Evolutionary conservation across 2,888 invertebrate genomes (phyloP), one percentile per base, ranked within the genome.

Genomic region (Stenichneumon culpator): DNA sequence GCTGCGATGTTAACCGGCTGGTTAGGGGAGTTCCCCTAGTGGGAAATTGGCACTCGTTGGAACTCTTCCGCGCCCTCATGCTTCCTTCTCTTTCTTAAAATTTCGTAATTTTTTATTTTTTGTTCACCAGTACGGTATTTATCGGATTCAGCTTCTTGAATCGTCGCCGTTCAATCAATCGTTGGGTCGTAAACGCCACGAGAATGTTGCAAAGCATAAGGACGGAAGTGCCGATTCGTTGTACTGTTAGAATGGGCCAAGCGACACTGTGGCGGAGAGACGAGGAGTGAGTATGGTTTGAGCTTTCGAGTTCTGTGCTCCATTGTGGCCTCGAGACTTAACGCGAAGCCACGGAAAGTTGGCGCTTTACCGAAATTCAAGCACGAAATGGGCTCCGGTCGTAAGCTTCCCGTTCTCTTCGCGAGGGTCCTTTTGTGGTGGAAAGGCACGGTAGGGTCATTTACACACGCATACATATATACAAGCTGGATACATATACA

Each of bases 291-390:
- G 54, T 22, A 54, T 36, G n/a, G 52, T 36, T 69, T 52, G 72
- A 54, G 28, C 16, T 57, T 22, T 11, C 54, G 22, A 67, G 44
- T 52, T 52, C 14, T 32, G 22, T 50, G 75, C 6, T 36, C 67
- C 54, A 68, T 77, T 65, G 28, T 50, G n/a, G 47, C 19, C 65
- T 32, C 65, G 74, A 52, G 47, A 47, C 44, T 70, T 44, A 75
- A 70, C 70, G 63, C 36, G 83, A 72, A 70, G 73, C 50, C 74
- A 63, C 63, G 32, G 69, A 74, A 75, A 79, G 79, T 83, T 79
- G 70, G 74, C 75, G 70, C 74, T 79, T 67, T 70, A 39, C 32
- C 44, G 75, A 47, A 83, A 79, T 83, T 75, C 25, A 79, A 83
- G 79, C 65, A 75, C 68, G 60, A 67, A 44, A 63, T 52, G 70